phyloP scores from a whole-genome alignment of 37 sponge, comb jelly and placozoan species.

The Tethya wilhelma region DNA sequence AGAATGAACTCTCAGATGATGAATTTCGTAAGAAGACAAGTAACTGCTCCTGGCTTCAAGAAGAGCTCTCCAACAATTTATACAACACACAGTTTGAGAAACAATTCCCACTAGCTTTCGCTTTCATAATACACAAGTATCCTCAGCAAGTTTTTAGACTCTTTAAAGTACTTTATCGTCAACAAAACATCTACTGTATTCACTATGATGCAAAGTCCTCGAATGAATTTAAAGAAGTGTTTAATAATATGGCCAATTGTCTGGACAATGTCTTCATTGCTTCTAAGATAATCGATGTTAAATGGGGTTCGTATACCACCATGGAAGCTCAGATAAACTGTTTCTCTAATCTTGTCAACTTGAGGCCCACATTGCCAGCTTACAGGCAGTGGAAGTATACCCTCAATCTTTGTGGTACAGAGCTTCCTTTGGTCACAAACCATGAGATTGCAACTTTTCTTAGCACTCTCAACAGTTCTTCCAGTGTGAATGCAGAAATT shows the following conservation, averaged over 20 bases:
- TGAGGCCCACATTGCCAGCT: background rate
- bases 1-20: background rate
- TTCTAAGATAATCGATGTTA: background rate
- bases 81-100: slow-evolving; percentile 21
- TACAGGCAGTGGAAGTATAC: slow-evolving; percentile 30
- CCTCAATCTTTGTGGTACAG: slow-evolving; percentile 47
- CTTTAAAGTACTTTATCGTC: slow-evolving; percentile 25
- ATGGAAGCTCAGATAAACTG: slow-evolving; percentile 37
- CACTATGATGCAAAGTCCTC: slow-evolving; percentile 29
- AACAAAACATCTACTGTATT: slow-evolving; percentile 46
- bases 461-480: background rate
- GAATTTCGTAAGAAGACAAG: background rate
- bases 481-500: background rate
- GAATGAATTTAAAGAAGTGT: background rate
- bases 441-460: slow-evolving; percentile 37
- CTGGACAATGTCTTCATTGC: slow-evolving; percentile 14
- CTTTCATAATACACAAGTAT: slow-evolving; percentile 8
- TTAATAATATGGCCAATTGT: slow-evolving; percentile 2
- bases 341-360: background rate
- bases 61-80: background rate
- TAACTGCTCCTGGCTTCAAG: background rate
- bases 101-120: slow-evolving; percentile 31
- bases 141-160: slow-evolving; percentile 29
- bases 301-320: slow-evolving; percentile 2
- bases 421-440: slow-evolving; percentile 55